Percentiles rank a stretch among this genome's conserved stretches.
phyloP scores from a whole-genome alignment of 2,113 vertebrate species.

The Misgurnus anguillicaudatus region DNA sequence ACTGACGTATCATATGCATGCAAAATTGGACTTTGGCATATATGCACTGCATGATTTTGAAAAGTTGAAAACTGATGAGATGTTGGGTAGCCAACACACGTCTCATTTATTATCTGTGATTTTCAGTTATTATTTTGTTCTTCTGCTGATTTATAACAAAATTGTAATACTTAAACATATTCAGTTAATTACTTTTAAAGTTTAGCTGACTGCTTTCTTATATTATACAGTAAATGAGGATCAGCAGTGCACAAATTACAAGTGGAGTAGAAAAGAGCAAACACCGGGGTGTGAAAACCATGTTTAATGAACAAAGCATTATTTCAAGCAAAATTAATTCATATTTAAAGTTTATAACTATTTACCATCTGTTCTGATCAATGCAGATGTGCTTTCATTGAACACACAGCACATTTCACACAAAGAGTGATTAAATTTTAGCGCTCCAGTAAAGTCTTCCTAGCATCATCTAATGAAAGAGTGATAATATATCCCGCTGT shows the following conservation, averaged over 20 bases:
- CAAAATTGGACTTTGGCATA: too few relatives aligned
- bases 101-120: too few relatives aligned
- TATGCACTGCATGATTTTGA: too few relatives aligned
- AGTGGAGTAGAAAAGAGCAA: background rate
- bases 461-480: background rate
- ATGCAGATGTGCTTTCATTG: slow-evolving; percentile 26
- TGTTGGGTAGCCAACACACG: too few relatives aligned
- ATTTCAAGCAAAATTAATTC: slow-evolving; percentile 1
- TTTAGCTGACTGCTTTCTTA: slow-evolving; percentile 47
- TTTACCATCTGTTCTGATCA: slow-evolving; percentile 32
- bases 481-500: background rate
- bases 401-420: background rate
- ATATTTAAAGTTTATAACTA: slow-evolving; percentile 29
- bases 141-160: too few relatives aligned
- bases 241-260: background rate
- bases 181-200: slow-evolving; percentile 38
- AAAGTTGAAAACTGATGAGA: too few relatives aligned
- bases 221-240: slow-evolving; percentile 42
- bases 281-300: background rate
- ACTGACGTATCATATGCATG: too few relatives aligned
- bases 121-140: too few relatives aligned
- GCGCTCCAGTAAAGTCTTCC: background rate
- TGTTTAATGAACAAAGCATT: slow-evolving; percentile 21
- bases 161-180: too few relatives aligned
- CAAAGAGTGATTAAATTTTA: background rate